Base-by-base conservation (phyloP, 2,797 vertebrate species). In the Anas flavirostris region DNA sequence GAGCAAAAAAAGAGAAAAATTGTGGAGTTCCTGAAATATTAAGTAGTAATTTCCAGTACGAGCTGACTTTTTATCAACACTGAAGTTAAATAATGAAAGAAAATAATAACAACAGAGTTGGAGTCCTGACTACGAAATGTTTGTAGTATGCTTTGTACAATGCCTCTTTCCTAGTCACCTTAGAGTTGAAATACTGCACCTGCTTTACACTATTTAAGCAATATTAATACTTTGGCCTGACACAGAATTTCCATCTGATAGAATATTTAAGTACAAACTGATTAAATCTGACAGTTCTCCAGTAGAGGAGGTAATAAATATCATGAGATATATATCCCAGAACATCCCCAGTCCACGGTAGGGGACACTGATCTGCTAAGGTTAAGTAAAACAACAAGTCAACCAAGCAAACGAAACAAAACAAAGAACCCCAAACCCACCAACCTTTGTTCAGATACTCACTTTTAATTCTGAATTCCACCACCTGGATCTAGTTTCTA, bases 41-140 rank as follows among this genome's bases (percentile, higher is more conserved):
- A 29, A 95, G 31, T 33, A 77, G 33, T 21, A 75, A 43, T 88
- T 94, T 88, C 41, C 58, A 39, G 7, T 48, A 29, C 28, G 41
- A 72, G 29, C 25, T 44, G 77, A 81, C 23, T 84, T 83, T 88
- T 92, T 74, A 41, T 46, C 35, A 78, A 82, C 16, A 16, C 8
- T 80, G 64, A 39, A 84, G 88, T 93, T 88, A 91, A 90, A 95
- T 80, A 88, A 87, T 88, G 82, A 90, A 84, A 82, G 78, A 64
- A 92, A 88, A 78, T 48, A 75, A 23, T 46, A 92, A 50, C 28
- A 86, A 16, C 12, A 46, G 39, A 3, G 0, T 17, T 55, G 37
- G 64, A 80, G 35, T 86, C 43, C 56, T 56, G 76, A 23, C 39
- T 60, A 37, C 18, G 16, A 84, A 60, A 80, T 70, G 63, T 90